phyloP scores from a whole-genome alignment of 2,113 vertebrate genomes.

The Gobiocypris rarus region DNA sequence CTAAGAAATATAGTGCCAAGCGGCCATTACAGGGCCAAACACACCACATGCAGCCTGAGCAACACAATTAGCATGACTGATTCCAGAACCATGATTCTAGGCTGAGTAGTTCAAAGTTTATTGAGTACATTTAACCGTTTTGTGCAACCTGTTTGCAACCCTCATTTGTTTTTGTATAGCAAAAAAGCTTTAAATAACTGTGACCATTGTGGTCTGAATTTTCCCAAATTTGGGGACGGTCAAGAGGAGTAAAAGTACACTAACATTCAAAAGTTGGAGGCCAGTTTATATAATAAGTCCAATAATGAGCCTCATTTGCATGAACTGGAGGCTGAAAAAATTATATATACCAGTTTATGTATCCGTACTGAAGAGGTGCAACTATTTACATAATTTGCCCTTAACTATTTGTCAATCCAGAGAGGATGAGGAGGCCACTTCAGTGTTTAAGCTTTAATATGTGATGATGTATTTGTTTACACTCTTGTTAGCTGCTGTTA shows the following conservation, averaged over 20 bases:
- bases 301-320: background rate
- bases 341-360: background rate
- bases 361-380: background rate
- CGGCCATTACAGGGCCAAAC: slow-evolving; percentile 9
- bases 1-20: background rate
- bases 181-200: background rate
- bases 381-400: background rate
- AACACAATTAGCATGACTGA: background rate
- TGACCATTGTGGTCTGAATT: background rate
- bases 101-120: background rate
- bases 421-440: background rate
- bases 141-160: background rate
- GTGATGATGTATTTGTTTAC: slow-evolving; percentile 5
- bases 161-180: background rate
- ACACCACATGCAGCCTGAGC: slow-evolving; percentile 5
- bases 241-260: background rate
- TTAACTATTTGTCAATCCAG: background rate
- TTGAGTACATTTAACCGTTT: background rate
- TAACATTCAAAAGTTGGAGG: background rate
- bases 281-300: too few relatives aligned
- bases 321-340: background rate
- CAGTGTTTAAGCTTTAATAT: background rate
- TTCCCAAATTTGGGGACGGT: background rate
- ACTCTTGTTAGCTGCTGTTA: background rate
- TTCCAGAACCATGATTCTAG: background rate